Evolutionary conservation across 2,888 invertebrate species (phyloP).

Genomic region (Cyclophora punctaria): DNA sequence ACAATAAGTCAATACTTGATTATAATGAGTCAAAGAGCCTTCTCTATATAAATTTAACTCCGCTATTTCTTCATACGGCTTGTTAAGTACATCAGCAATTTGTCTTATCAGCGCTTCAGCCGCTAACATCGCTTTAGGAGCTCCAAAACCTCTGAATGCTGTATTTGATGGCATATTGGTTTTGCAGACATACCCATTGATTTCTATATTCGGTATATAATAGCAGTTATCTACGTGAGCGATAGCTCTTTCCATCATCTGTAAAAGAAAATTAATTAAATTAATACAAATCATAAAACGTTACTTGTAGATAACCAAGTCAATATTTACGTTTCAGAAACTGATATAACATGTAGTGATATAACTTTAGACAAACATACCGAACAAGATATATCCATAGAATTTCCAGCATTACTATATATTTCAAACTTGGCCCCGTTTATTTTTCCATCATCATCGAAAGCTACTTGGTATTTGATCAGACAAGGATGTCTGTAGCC

Average conservation of each 20-base stretch:
- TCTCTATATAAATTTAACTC: slow-evolving; percentile 85
- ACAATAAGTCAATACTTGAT: slow-evolving; percentile 82
- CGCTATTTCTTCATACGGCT: slow-evolving; percentile 78
- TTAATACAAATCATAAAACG: too few relatives aligned
- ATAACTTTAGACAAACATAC: slow-evolving; percentile 46
- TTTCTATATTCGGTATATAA: slow-evolving; percentile 80
- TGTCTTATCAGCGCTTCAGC: slow-evolving; percentile 86
- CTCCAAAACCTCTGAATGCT: slow-evolving; percentile 94
- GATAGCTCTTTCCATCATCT: slow-evolving; percentile 87
- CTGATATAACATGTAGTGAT: too few relatives aligned
- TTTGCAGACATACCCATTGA: slow-evolving; percentile 84
- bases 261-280: slow-evolving; percentile 17
- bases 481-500: slow-evolving; percentile 89
- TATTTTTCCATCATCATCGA: slow-evolving; percentile 80
- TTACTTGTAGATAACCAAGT: too few relatives aligned
- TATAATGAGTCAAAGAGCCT: slow-evolving; percentile 86
- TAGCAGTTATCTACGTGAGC: slow-evolving; percentile 89
- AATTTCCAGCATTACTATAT: slow-evolving; percentile 83
- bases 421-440: slow-evolving; percentile 77
- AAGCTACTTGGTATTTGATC: slow-evolving; percentile 84
- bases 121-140: slow-evolving; percentile 91
- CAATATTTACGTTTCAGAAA: too few relatives aligned
- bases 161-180: slow-evolving; percentile 95
- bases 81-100: slow-evolving; percentile 80
- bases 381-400: slow-evolving; percentile 80